These are phyloP conservation scores for Euura lappo DNA, from an alignment of 1,140 invertebrate species.

Conservation along the genomic window DNA sequence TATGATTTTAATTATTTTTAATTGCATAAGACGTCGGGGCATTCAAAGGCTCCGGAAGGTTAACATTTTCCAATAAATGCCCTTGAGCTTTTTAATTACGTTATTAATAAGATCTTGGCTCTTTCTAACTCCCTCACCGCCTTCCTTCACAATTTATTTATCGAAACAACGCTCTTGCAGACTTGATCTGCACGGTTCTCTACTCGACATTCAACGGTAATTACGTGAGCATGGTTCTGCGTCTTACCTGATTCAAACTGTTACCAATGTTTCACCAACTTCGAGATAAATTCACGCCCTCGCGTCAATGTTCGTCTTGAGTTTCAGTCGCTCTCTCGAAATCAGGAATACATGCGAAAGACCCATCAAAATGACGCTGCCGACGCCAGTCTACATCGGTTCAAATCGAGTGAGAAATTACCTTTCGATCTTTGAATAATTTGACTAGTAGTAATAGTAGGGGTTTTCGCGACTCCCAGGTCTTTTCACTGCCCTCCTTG, in stretches of 20 bases:
- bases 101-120: too few species aligned
- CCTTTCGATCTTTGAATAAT: background rate
- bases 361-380: background rate
- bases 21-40: background rate
- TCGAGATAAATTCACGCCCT: background rate
- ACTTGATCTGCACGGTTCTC: too few species aligned
- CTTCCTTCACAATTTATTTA: too few species aligned
- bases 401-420: background rate
- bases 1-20: background rate
- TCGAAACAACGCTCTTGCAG: too few species aligned
- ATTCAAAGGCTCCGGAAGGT: too few species aligned
- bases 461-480: background rate
- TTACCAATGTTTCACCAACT: conserved; percentile 3
- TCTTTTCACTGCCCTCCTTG: background rate
- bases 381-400: background rate
- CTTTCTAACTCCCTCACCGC: too few species aligned
- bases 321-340: background rate
- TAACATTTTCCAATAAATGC: background rate
- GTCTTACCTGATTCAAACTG: background rate
- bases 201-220: too few species aligned
- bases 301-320: background rate
- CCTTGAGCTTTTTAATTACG: too few species aligned
- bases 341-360: background rate
- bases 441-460: too few species aligned
- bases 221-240: background rate